These are phyloP conservation scores for Mola mola DNA, from an alignment of 2,113 vertebrate species.

Conservation along the genomic window DNA sequence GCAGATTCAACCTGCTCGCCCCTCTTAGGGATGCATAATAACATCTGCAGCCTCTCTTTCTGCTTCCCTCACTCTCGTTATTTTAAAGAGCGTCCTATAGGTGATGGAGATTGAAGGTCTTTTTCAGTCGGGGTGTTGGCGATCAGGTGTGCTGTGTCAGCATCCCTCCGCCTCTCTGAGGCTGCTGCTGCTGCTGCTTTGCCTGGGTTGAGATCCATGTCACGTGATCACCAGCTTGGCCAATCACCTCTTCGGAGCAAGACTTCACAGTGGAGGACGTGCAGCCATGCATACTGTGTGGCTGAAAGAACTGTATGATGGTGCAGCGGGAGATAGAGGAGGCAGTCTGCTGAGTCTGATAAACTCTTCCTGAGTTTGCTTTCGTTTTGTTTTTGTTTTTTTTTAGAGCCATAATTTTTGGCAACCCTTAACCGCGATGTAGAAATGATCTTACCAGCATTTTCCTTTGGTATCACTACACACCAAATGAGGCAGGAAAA, in stretches of 20 bases:
- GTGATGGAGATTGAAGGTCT: constrained; percentile 54
- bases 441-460: not conserved
- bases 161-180: constrained; percentile 55
- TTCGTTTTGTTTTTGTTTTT: not conserved
- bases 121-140: constrained; percentile 51
- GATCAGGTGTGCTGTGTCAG: constrained; percentile 80
- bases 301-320: constrained; percentile 41
- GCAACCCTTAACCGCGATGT: too few species aligned
- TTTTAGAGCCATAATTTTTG: too few species aligned
- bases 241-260: constrained; percentile 56
- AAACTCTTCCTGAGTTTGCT: not conserved
- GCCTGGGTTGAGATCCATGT: constrained; percentile 53
- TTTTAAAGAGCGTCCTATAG: constrained; percentile 15
- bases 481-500: constrained; percentile 16
- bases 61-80: constrained; percentile 1
- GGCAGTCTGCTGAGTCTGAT: not conserved
- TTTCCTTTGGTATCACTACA: constrained; percentile 13
- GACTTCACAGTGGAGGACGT: constrained; percentile 47
- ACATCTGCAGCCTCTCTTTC: constrained; percentile 11
- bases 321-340: constrained; percentile 25
- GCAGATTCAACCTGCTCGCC: constrained; percentile 6
- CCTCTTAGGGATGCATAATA: constrained; percentile 1
- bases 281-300: constrained; percentile 62
- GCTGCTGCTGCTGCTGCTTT: constrained; percentile 38
- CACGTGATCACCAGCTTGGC: constrained; percentile 62